Conservation (phyloP, 2,797 vertebrate genomes). For the Poecile montanus region DNA sequence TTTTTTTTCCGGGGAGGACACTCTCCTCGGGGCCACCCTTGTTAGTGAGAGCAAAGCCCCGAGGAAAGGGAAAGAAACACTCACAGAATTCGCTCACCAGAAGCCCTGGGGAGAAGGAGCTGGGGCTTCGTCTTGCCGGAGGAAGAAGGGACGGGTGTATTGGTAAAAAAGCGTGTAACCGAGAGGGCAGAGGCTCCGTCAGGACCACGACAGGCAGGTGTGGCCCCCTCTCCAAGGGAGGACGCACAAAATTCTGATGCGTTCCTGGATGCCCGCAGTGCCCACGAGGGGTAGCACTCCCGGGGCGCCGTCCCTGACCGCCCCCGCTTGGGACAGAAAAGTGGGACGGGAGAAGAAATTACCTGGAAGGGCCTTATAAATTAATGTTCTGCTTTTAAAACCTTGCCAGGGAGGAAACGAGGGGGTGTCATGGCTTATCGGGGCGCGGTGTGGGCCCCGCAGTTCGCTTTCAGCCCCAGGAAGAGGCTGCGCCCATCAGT, state of each 20-base stretch:
- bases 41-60: neutral
- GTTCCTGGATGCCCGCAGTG: accelerated
- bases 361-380: neutral
- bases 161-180: neutral
- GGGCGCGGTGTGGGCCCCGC: neutral
- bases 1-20: accelerated
- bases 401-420: neutral
- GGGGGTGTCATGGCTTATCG: neutral
- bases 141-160: neutral
- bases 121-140: neutral
- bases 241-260: neutral
- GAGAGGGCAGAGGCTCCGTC: neutral
- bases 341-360: neutral
- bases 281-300: no score
- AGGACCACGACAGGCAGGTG: neutral
- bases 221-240: no score
- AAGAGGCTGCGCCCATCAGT: neutral
- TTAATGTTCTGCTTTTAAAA: neutral
- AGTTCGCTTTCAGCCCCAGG: neutral
- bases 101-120: neutral
- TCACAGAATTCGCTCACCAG: accelerated
- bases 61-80: neutral
- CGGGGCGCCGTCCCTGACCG: accelerated
- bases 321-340: neutral
- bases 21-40: neutral